Evolutionary conservation across 2,888 invertebrate species (phyloP).

Genomic region (Drosophila nr. fundita): DNA sequence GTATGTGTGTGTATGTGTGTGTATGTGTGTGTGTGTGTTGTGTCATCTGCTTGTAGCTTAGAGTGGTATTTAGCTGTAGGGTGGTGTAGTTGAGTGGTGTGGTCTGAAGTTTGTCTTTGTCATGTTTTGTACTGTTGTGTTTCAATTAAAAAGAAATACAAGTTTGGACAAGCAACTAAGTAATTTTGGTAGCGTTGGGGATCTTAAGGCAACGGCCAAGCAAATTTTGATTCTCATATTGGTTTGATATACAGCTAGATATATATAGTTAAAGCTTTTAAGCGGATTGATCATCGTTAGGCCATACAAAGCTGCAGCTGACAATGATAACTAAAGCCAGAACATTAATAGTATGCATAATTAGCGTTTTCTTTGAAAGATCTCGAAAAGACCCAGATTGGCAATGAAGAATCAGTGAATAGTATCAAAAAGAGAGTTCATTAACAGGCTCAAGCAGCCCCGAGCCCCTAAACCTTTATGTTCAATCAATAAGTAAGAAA

Average conservation of each 20-base stretch:
- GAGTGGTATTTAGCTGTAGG: neutral
- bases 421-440: neutral
- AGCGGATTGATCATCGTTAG: neutral
- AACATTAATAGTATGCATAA: neutral
- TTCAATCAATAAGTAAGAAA: neutral
- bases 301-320: constrained; percentile 1
- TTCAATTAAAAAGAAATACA: constrained; percentile 12
- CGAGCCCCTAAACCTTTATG: neutral
- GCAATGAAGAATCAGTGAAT: neutral
- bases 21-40: neutral
- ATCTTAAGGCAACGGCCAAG: constrained; percentile 25
- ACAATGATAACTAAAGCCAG: neutral
- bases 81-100: neutral
- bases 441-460: neutral
- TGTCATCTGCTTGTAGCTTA: neutral
- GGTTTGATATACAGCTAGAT: neutral
- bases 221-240: constrained; percentile 16
- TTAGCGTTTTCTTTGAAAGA: neutral
- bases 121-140: constrained; percentile 15
- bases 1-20: neutral
- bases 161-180: constrained; percentile 35
- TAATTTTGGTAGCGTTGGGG: constrained; percentile 22
- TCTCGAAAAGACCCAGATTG: neutral
- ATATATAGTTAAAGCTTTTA: constrained; percentile 1
- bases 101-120: neutral